phyloP scores from a whole-genome alignment of 2,113 vertebrate species.

The Mesocricetus auratus region DNA sequence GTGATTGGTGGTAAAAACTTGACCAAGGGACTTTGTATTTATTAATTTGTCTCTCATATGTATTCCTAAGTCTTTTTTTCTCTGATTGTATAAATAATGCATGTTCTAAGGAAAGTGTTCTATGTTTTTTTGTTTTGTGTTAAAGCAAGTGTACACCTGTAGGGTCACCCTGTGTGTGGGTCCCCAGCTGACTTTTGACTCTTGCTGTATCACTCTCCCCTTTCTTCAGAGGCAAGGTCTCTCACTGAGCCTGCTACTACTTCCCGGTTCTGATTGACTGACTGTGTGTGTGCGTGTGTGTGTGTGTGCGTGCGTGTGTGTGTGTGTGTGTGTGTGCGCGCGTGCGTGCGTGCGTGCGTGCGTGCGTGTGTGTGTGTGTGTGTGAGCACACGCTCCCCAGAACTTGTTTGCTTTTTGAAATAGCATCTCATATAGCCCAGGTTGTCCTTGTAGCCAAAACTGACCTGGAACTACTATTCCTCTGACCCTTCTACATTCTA shows the following conservation, averaged over 20 bases:
- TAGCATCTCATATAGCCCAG: neutral
- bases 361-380: no score
- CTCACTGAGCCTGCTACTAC: neutral
- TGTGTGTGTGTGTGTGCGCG: no score
- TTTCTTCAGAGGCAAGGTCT: neutral
- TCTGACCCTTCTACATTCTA: no score
- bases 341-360: no score
- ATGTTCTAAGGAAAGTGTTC: neutral
- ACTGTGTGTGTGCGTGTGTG: no score
- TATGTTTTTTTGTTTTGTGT: neutral
- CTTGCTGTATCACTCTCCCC: neutral
- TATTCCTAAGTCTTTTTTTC: neutral
- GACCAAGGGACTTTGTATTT: neutral
- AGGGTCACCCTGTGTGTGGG: neutral
- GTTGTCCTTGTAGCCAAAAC: neutral
- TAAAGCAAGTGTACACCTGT: neutral
- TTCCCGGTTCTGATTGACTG: neutral
- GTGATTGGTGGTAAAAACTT: neutral
- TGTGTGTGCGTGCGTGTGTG: no score
- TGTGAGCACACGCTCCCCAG: no score
- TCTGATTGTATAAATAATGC: neutral
- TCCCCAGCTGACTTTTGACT: neutral
- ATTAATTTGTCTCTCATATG: neutral
- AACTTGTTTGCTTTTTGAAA: neutral
- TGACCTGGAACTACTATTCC: neutral